Evolutionary conservation across 2,113 vertebrate genomes (phyloP).

Genomic region (Lycaon pictus): DNA sequence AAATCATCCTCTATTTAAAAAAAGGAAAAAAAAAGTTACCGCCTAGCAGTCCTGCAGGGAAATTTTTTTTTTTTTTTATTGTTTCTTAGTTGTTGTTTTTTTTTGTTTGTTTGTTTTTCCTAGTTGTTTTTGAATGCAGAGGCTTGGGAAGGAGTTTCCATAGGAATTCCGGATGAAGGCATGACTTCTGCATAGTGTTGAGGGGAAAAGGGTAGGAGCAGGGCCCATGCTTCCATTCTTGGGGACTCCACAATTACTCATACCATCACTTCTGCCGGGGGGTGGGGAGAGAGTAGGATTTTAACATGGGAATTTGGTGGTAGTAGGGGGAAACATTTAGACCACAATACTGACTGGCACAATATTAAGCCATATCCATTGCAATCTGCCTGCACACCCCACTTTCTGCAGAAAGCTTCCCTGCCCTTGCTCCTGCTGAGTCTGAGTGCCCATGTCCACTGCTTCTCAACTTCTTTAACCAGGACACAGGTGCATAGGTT

Average conservation of each 20-base stretch:
- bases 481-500: no score
- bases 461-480: background rate
- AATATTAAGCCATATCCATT: background rate
- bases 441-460: background rate
- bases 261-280: background rate
- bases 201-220: background rate
- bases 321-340: background rate
- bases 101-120: no score
- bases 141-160: conserved; percentile 17
- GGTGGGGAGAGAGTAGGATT: background rate
- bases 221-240: background rate
- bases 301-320: background rate
- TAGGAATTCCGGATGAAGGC: background rate
- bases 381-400: accelerated
- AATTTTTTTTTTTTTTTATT: background rate
- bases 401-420: background rate
- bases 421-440: background rate
- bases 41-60: background rate
- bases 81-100: no score
- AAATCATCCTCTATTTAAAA: conserved; percentile 37
- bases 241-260: background rate
- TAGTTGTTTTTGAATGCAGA: conserved; percentile 38
- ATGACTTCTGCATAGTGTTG: background rate
- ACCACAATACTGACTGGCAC: background rate
- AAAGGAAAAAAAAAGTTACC: background rate